Evolutionary conservation across 2,113 vertebrate genomes (phyloP), one percentile per base, ranked within the genome.

Genomic region (Phasianus colchicus): DNA sequence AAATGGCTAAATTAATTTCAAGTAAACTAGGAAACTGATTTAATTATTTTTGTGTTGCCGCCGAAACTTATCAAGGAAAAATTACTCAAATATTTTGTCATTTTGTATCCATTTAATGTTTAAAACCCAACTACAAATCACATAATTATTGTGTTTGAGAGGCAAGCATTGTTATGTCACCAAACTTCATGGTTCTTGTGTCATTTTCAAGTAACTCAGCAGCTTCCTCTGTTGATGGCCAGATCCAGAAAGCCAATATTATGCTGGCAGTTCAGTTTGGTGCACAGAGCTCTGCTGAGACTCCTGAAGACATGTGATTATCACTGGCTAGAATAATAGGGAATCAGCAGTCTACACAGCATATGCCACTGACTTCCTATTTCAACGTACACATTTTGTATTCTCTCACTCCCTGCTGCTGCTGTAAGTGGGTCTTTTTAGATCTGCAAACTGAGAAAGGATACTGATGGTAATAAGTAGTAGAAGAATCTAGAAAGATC

Each of bases 161-260:
- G 22, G 16, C 52, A 83, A 54, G 5, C 25, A 21, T 19, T 60
- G 20, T 43, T 29, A 16, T 13, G 21, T 16, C 8, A 67, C 2
- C 17, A 78, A 54, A 82, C 71, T n/a, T 79, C 66, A 72, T 4
- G 57, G 7, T 48, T 64, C 72, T 63, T 2, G 16, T 30, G 25
- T 64, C 4, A 30, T 47, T 83, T 61, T 78, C 61, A 86, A 29
- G 19, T 64, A 65, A 47, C 17, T 55, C 60, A 45, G 6, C n/a
- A 4, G 0, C 4, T 79, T 75, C 11, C 5, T 67, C 2, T 72
- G n/a, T 13, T 76, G 20, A 15, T 30, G 7, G 8, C 13, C 60
- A 77, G 36, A 58, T 63, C 19, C 8, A 3, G 32, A 43, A 61
- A 69, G 32, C 32, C 10, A 18, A 16, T 19, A 1, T 24, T 24